Evolutionary conservation across 2,113 vertebrate genomes (phyloP), one percentile per base, ranked within the genome.

Genomic region (Dissostichus mawsoni): DNA sequence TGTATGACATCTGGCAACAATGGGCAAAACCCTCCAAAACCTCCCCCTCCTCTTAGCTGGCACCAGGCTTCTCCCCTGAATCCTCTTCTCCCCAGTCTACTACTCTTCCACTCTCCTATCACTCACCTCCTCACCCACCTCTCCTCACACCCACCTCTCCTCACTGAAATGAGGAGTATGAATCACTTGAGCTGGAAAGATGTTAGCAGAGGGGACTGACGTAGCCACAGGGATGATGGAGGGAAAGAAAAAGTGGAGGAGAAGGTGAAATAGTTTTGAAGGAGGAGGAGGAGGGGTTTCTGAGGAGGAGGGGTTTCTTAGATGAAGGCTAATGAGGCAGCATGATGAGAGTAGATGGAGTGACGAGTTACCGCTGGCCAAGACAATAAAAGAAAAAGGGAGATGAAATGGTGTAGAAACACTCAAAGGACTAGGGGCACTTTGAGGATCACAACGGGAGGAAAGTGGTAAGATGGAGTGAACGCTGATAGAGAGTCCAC

Each of bases 261-360:
- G 7, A 41, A 25, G 16, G 16, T 51, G 12, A 16, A 51, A 51
- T 13, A 51, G 33, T 36, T 41, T 41, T 7, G 23, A 10, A 9
- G 63, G 20, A 41, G 51, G 52, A 52, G 25, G 25, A 29, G 25
- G 25, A 29, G 25, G 52, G 51, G 2, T 23, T 29, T 29, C 2
- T 6, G 52, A 52, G 25, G 25, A 29, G 25, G 25, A 29, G 25
- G 52, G 51, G 2, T 23, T 29, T 29, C 2, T 6, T 6, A 55
- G 58, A 83, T 81, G 76, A 76, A 76, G 76, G 71, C 52, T 77
- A 79, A 89, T 63, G 80, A 85, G 64, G 78, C 68, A 12, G 16
- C 29, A 33, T 73, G 80, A 76, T 74, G 81, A 74, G 75, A 80
- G 70, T 69, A 74, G 67, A 53, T 11, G 18, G 52, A 76, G 44